phyloP scores from a whole-genome alignment of 1,140 invertebrate genomes.

The Brachionus koreanus region DNA sequence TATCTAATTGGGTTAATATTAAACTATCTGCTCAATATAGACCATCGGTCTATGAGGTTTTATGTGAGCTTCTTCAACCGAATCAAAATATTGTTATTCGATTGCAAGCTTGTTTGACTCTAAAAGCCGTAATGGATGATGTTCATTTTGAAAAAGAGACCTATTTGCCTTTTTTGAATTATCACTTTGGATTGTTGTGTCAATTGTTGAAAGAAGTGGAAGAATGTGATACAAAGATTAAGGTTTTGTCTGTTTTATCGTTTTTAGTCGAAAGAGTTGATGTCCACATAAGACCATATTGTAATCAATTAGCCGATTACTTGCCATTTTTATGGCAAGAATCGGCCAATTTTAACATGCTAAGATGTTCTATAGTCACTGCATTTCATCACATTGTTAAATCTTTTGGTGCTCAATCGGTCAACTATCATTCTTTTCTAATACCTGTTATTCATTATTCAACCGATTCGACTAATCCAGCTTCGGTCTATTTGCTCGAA shows the following conservation, averaged over 20 bases:
- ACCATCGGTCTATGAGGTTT: slow-evolving; percentile 73
- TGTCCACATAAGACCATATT: slow-evolving; percentile 68
- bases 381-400: slow-evolving; percentile 73
- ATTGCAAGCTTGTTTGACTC: slow-evolving; percentile 70
- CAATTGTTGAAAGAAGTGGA: slow-evolving; percentile 76
- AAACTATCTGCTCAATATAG: slow-evolving; percentile 74
- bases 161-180: slow-evolving; percentile 71
- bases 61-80: slow-evolving; percentile 65
- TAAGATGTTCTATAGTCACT: slow-evolving; percentile 82
- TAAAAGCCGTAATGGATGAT: slow-evolving; percentile 78
- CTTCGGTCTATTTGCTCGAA: slow-evolving; percentile 81
- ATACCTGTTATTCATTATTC: slow-evolving; percentile 70
- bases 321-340: slow-evolving; percentile 80
- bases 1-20: slow-evolving; percentile 78
- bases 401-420: slow-evolving; percentile 64
- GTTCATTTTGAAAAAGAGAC: slow-evolving; percentile 83
- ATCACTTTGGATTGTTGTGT: slow-evolving; percentile 74
- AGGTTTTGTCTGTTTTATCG: slow-evolving; percentile 80
- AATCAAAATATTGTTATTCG: slow-evolving; percentile 72
- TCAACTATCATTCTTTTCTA: slow-evolving; percentile 66
- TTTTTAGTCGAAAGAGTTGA: slow-evolving; percentile 82
- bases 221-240: slow-evolving; percentile 86
- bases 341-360: slow-evolving; percentile 79
- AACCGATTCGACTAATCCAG: slow-evolving; percentile 72
- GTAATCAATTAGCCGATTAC: slow-evolving; percentile 69